Percentiles rank a stretch among this genome's conserved stretches.
phyloP scores from a whole-genome alignment of 92 coral and sea anemone genomes.

The Palythoa caribaeorum region DNA sequence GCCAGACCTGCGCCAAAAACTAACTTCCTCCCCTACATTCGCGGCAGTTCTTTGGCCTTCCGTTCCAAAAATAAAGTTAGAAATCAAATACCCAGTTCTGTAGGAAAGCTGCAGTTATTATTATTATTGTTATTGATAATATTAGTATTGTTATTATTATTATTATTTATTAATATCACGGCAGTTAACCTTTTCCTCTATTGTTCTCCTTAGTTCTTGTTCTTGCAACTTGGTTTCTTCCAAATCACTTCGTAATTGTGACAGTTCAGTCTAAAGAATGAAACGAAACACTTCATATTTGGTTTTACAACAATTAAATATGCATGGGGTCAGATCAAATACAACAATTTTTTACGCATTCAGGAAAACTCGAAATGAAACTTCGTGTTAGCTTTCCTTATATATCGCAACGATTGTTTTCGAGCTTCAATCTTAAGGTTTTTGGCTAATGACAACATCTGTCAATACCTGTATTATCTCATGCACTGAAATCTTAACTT shows the following conservation, averaged over 20 bases:
- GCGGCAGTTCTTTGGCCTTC: too few species aligned
- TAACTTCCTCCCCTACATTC: too few species aligned
- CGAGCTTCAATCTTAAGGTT: too few species aligned
- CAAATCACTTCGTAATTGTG: constrained; percentile 71
- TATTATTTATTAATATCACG: not conserved
- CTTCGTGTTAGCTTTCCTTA: not conserved
- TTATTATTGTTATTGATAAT: not conserved
- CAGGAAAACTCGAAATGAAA: not conserved
- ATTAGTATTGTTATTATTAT: not conserved
- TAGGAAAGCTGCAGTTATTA: too few species aligned
- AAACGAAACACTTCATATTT: not conserved
- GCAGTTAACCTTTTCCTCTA: constrained; percentile 76
- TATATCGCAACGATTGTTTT: too few species aligned
- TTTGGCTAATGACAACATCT: too few species aligned
- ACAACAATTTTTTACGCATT: not conserved
- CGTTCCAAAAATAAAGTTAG: too few species aligned
- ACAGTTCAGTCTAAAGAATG: constrained; percentile 71
- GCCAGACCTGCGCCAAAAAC: too few species aligned
- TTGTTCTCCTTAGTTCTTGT: constrained; percentile 76
- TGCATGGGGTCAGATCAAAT: not conserved
- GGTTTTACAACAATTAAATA: too few species aligned
- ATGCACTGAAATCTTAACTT: too few species aligned
- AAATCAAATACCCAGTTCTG: too few species aligned
- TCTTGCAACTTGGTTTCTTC: constrained; percentile 84
- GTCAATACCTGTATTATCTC: too few species aligned